phyloP scores from a whole-genome alignment of 2,888 invertebrate genomes.

The Nesidiocoris tenuis region DNA sequence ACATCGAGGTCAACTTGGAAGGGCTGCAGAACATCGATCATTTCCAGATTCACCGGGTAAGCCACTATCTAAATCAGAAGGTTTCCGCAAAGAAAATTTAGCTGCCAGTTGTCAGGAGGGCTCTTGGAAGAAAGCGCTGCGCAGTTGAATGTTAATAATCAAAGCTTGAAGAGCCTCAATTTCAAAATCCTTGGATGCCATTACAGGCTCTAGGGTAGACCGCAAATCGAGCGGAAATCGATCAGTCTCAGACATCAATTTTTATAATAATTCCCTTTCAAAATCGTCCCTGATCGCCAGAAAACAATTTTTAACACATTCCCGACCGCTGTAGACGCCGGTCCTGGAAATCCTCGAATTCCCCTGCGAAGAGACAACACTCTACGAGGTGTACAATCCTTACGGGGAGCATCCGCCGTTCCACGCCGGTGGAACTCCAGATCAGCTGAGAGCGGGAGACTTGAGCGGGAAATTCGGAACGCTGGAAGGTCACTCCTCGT shows the following conservation, averaged over 20 bases:
- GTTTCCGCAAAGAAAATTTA: neutral
- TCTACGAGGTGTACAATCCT: constrained; percentile 88
- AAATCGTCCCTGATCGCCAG: too few relatives aligned
- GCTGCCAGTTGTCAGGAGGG: neutral
- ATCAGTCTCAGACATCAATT: too few relatives aligned
- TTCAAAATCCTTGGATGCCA: too few relatives aligned
- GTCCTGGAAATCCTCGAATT: constrained; percentile 80
- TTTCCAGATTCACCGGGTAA: constrained; percentile 81
- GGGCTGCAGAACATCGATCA: constrained; percentile 68
- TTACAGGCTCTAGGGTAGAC: too few relatives aligned
- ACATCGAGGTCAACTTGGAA: constrained; percentile 73
- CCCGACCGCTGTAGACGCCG: constrained; percentile 73
- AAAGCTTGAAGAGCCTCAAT: too few relatives aligned
- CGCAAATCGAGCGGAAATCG: too few relatives aligned
- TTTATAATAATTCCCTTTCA: too few relatives aligned
- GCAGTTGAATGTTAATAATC: too few relatives aligned
- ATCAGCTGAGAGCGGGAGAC: constrained; percentile 84
- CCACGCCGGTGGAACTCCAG: constrained; percentile 68
- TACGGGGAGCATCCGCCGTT: constrained; percentile 56
- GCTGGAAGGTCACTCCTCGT: constrained; percentile 63
- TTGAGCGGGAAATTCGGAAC: constrained; percentile 83
- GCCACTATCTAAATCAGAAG: too few relatives aligned
- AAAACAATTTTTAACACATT: too few relatives aligned
- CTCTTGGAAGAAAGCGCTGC: too few relatives aligned
- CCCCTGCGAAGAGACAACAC: constrained; percentile 78